These are phyloP conservation scores for Adineta ricciae DNA, from an alignment of 2,888 invertebrate genomes.

Conservation along the genomic window DNA sequence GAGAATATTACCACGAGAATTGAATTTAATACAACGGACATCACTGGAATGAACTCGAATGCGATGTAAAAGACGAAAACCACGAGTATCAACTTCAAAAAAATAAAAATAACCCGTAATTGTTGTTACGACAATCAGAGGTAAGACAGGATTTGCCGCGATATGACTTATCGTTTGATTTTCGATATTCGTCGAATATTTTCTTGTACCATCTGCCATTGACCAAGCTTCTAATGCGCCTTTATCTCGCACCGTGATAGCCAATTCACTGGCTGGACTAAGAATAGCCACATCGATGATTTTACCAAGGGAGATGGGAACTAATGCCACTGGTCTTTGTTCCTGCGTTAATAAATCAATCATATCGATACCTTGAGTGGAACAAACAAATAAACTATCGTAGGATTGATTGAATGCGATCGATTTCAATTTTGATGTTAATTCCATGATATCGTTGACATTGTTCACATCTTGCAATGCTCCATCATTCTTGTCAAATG, in stretches of 20 bases:
- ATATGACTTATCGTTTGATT: neutral
- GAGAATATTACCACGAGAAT: slow-evolving; percentile 28
- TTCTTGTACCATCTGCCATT: neutral
- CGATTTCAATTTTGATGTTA: neutral
- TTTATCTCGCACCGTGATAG: neutral
- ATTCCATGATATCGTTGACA: neutral
- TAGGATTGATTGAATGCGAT: neutral
- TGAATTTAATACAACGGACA: slow-evolving; percentile 25
- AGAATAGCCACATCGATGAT: neutral
- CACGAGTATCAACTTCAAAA: neutral
- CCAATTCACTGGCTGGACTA: neutral
- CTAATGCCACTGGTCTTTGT: neutral
- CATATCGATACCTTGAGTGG: neutral
- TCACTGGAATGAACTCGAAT: neutral
- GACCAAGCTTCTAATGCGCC: slow-evolving; percentile 17
- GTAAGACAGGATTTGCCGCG: neutral
- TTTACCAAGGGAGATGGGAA: neutral
- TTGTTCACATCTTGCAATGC: neutral
- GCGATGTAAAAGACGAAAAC: slow-evolving; percentile 16
- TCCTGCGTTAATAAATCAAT: neutral
- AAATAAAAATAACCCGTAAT: neutral
- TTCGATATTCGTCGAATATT: neutral
- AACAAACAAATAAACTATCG: neutral
- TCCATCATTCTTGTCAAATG: neutral
- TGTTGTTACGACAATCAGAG: neutral